These are phyloP conservation scores for Chironomus tepperi DNA, from an alignment of 1,140 invertebrate species.

Conservation along the genomic window DNA sequence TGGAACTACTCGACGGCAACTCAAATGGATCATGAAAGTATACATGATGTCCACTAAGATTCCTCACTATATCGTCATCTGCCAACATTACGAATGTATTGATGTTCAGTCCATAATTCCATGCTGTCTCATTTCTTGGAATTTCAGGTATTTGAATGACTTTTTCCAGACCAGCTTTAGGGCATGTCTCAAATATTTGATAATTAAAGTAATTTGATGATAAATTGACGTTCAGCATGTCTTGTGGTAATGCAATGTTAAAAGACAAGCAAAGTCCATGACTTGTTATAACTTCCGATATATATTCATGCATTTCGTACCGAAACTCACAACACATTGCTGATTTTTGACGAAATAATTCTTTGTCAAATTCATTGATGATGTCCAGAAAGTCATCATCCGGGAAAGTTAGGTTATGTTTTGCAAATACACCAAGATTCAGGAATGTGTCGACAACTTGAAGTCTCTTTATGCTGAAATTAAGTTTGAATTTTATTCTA, in stretches of 20 bases:
- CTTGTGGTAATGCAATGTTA: neutral
- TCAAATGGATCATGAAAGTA: neutral
- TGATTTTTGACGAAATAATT: neutral
- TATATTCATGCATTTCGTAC: neutral
- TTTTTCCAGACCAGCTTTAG: neutral
- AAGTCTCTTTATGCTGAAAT: neutral
- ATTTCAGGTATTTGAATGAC: neutral
- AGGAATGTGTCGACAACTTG: neutral
- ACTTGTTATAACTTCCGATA: neutral
- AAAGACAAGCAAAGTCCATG: neutral
- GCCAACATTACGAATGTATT: no score
- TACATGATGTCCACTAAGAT: neutral
- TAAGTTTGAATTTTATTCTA: neutral
- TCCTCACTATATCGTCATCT: no score
- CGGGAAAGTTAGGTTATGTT: neutral
- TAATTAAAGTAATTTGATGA: neutral
- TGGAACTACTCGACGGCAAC: neutral
- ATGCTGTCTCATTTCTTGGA: neutral
- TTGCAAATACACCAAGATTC: neutral
- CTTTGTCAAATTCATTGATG: neutral
- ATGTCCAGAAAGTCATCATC: neutral
- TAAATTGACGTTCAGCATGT: neutral
- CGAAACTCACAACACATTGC: neutral
- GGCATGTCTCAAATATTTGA: no score
- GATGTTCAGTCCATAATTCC: neutral